Evolutionary conservation across 2,797 vertebrate genomes (phyloP).

Genomic region (Nannoperca obscura): DNA sequence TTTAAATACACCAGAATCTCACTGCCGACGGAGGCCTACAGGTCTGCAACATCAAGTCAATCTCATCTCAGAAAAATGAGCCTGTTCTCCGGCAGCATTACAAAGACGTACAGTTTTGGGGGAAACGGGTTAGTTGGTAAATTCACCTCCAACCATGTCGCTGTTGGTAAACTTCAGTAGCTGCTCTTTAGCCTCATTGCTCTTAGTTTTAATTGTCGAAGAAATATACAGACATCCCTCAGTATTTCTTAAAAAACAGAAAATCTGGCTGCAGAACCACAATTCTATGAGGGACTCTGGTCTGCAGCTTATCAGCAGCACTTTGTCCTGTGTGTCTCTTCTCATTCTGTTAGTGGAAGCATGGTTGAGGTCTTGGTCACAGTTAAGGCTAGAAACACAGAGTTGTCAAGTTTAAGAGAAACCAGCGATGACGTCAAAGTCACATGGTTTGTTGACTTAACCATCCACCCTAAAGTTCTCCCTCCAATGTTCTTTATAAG

Average conservation of each 20-base stretch:
- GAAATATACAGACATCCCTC: neutral
- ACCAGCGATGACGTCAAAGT: too few relatives aligned
- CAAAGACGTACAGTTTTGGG: neutral
- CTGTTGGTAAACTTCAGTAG: neutral
- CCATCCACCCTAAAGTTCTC: too few relatives aligned
- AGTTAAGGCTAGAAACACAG: neutral
- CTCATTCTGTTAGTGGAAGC: neutral
- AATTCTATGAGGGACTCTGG: neutral
- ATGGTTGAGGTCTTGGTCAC: neutral
- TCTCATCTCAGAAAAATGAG: neutral
- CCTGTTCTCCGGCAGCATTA: neutral
- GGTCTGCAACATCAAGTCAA: slow-evolving; percentile 14
- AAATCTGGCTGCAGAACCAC: neutral
- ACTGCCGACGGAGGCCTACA: neutral
- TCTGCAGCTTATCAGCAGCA: neutral
- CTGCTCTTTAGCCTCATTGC: neutral
- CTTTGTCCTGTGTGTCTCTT: too few relatives aligned
- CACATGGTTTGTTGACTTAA: neutral
- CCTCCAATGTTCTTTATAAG: too few relatives aligned
- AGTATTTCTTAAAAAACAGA: neutral
- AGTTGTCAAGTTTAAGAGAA: too few relatives aligned
- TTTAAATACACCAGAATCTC: slow-evolving; percentile 18
- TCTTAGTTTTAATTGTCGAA: neutral
- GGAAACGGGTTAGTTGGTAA: neutral
- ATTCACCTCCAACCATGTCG: neutral